Percentiles rank a stretch among this genome's conserved stretches.
Evolutionary conservation across 2,113 vertebrate species (phyloP).

Genomic region (Notarius quadriscutis): DNA sequence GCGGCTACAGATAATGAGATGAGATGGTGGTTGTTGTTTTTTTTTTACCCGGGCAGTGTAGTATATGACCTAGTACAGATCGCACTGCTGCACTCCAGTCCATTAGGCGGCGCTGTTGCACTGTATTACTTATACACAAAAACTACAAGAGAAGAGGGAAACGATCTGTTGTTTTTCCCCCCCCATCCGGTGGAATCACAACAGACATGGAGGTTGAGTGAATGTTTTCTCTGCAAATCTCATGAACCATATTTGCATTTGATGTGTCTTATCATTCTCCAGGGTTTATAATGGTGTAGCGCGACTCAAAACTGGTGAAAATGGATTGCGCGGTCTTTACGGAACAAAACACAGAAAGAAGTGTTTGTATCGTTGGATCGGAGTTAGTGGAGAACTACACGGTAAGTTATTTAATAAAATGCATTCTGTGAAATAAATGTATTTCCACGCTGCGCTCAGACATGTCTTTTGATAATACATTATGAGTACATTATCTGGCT

Average conservation of each 20-base stretch:
- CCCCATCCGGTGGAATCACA: constrained; percentile 48
- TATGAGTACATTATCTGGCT: not conserved
- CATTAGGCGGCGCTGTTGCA: constrained; percentile 10
- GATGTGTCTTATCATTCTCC: not conserved
- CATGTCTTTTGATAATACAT: not conserved
- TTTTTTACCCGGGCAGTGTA: no score
- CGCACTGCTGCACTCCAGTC: not conserved
- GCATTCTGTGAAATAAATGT: no score
- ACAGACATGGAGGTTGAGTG: constrained; percentile 64
- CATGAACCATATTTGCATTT: not conserved
- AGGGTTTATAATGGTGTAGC: constrained; percentile 19
- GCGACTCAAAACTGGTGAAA: not conserved
- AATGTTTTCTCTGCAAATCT: not conserved
- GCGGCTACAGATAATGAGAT: no score
- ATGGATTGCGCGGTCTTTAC: constrained; percentile 77
- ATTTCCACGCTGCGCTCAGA: not conserved
- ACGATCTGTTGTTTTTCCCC: not conserved
- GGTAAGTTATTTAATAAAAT: constrained; percentile 52
- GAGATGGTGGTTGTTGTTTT: no score
- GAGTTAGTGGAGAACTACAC: constrained; percentile 93
- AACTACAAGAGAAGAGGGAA: constrained; percentile 8
- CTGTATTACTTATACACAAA: not conserved
- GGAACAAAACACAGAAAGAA: constrained; percentile 75
- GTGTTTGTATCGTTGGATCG: constrained; percentile 82
- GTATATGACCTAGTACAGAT: no score